These are phyloP conservation scores for Myiothlypis coronata DNA, from an alignment of 2,797 vertebrate genomes.

Conservation along the genomic window DNA sequence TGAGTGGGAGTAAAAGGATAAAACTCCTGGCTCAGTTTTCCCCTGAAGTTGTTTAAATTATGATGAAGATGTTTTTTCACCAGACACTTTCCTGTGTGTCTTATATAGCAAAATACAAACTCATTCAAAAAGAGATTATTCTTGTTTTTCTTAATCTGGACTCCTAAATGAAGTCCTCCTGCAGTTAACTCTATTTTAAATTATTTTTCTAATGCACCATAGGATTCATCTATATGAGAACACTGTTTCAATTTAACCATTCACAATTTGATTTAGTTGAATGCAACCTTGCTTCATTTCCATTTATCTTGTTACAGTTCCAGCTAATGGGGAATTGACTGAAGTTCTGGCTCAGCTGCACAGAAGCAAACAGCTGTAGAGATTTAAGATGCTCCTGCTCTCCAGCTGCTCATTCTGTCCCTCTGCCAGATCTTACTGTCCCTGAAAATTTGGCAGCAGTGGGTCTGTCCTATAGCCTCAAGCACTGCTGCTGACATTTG, in stretches of 20 bases:
- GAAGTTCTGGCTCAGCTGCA: constrained; percentile 38
- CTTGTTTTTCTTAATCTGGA: constrained; percentile 6
- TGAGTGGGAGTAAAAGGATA: background rate
- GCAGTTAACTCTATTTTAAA: constrained; percentile 7
- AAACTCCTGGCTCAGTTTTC: background rate
- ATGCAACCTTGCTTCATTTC: constrained; percentile 27
- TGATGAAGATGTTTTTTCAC: background rate
- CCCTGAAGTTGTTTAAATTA: background rate
- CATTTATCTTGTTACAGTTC: constrained; percentile 35
- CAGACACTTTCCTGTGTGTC: background rate
- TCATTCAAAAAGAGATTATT: background rate
- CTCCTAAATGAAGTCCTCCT: constrained; percentile 18
- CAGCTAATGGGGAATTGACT: constrained; percentile 30
- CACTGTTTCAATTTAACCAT: background rate
- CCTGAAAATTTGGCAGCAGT: background rate
- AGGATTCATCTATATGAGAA: background rate
- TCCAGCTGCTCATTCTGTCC: constrained; percentile 15
- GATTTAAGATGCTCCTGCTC: constrained; percentile 15
- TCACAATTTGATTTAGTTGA: constrained; percentile 35
- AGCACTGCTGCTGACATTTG: background rate
- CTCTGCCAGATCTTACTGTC: background rate
- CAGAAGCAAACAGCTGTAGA: constrained; percentile 13
- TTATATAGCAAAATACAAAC: background rate
- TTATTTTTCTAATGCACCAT: constrained; percentile 1
- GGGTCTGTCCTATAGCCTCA: background rate